Conservation (phyloP, 2,113 vertebrate genomes). For the Phylloscopus trochiloides region DNA sequence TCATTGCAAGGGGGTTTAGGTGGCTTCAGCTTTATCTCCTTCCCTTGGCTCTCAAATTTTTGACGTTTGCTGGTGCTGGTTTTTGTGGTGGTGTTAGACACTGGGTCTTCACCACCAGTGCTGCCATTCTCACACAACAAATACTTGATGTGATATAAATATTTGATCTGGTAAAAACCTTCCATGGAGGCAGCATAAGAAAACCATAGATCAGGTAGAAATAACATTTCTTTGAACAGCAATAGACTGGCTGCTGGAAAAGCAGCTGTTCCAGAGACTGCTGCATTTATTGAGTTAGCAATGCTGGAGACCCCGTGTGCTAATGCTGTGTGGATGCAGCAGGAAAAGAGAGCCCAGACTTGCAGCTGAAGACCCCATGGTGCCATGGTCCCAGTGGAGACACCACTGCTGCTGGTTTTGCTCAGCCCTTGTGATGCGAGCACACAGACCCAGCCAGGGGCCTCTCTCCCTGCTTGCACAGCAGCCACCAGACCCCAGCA, state of each 20-base stretch:
- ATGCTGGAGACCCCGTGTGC: accelerated
- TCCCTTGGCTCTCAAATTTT: background rate
- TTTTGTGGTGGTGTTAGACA: background rate
- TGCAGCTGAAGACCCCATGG: background rate
- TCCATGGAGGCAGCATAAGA: background rate
- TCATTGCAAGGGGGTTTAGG: background rate
- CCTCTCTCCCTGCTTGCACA: background rate
- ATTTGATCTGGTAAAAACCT: background rate
- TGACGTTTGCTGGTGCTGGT: accelerated
- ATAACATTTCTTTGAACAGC: background rate
- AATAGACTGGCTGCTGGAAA: background rate
- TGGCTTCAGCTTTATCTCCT: background rate
- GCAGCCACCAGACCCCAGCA: accelerated
- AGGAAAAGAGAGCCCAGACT: background rate
- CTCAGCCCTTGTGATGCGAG: background rate
- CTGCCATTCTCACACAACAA: background rate
- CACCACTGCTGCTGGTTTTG: background rate
- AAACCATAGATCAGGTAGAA: background rate
- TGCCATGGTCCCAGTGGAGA: accelerated
- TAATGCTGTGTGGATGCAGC: accelerated
- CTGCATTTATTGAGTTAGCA: background rate
- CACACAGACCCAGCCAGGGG: background rate
- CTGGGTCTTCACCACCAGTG: background rate
- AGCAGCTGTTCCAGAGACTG: background rate
- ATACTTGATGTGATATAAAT: background rate